Evolutionary conservation across 2,888 invertebrate species (phyloP), one percentile per base, ranked within the genome.

Genomic region (Eupithecia insigniata): DNA sequence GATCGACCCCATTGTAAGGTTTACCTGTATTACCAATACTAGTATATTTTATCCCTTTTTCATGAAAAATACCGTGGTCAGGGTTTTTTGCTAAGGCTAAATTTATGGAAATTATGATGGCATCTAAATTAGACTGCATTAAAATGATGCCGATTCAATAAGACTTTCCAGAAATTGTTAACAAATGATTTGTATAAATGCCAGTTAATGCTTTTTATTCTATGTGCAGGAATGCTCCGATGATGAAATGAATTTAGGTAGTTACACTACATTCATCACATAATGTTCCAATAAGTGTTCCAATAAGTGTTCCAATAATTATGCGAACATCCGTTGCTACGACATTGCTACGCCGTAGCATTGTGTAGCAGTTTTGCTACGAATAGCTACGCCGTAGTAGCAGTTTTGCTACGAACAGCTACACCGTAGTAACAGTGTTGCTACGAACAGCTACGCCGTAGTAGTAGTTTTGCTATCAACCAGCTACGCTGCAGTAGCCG

Each of bases 281-380:
- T n/a, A n/a, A n/a, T n/a, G n/a, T n/a, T n/a, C n/a, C n/a, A n/a
- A n/a, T n/a, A n/a, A n/a, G n/a, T n/a, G n/a, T n/a, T n/a, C n/a
- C n/a, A n/a, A n/a, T n/a, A n/a, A n/a, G n/a, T n/a, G n/a, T n/a
- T n/a, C n/a, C n/a, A n/a, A n/a, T n/a, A n/a, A n/a, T n/a, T 43
- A 18, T 0, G 8, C n/a, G 7, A n/a, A 46, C 43, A 46, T 10
- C 51, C 51, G 8, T 22, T 51, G 51, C 22, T 58, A 28, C 55
- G 55, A 55, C 26, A 28, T 28, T 58, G 16, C 58, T 28, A 28
- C 58, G 58, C 16, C 58, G 58, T 58, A 58, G 58, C 58, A 58
- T 12, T 28, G 4, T 28, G 58, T 58, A 58, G 58, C 16, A 58
- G 2, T 16, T 1, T 8, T 7, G 26, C 55, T 55, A 55, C 26